Base-by-base conservation (phyloP, 2,888 invertebrate genomes). In the Dynastes grantii region DNA sequence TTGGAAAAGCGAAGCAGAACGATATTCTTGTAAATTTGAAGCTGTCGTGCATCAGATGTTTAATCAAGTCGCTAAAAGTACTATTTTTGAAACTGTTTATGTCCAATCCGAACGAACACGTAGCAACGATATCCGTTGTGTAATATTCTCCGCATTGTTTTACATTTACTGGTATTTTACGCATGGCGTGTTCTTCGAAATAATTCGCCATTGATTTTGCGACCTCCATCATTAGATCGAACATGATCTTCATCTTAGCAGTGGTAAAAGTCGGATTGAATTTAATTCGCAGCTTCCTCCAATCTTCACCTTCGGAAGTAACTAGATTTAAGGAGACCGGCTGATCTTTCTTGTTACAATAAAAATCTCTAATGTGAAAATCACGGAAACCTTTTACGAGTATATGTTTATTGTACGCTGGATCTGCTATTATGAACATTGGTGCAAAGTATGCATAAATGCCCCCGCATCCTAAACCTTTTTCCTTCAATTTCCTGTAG, bases 221-320 rank as follows among this genome's bases (percentile, higher is more conserved):
- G 32, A 76, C 58, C 2, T 65, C 58, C 51, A 9, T 5, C 40
- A 79, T n/a, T 27, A 0, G 88, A 88, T 64, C 64, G 82, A 91
- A 92, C 91, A 93, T 92, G 0, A 87, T 89, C 85, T 92, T 93
- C 67, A 94, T 86, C 85, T 92, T 93, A 5, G 91, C 92, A 0
- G 92, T 90, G 0, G 93, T 90, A 83, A 94, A 78, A 8, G 68
- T 76, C 2, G 76, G 76, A 2, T 58, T 76, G 13, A 78, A 61
- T 49, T 70, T 76, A 13, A 67, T 61, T n/a, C 78, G 22, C 27
- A 78, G 13, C 6, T 40, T 67, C 32, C 70, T 37, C 78, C 78
- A 78, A n/a, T 51, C 16, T 22, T 76, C 55, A 8, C 78, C 76
- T 4, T 67, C 76, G 45, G 76, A 9, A 2, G 64, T 65, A 58